A percentile compares a stretch with the other conserved stretches of the same genome.
Conservation (phyloP, 2,113 vertebrate species). For the Eublepharis macularius region DNA sequence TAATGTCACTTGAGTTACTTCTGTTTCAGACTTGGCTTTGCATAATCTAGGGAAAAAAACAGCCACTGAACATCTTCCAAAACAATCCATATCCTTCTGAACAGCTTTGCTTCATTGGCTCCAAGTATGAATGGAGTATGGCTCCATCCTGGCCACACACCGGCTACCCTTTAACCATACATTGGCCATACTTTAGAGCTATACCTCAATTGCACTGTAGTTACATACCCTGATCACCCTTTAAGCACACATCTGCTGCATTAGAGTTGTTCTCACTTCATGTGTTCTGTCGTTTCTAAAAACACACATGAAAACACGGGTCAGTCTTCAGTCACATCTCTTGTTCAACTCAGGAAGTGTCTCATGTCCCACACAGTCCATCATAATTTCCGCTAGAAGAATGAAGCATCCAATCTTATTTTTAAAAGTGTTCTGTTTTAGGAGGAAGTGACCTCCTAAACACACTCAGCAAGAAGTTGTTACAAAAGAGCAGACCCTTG, state of each 20-base stretch:
- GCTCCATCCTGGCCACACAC: too few relatives aligned
- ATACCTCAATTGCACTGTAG: too few relatives aligned
- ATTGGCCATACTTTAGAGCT: too few relatives aligned
- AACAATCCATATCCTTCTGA: neutral
- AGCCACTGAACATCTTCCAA: constrained; percentile 27
- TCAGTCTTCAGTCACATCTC: constrained; percentile 8
- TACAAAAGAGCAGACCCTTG: neutral
- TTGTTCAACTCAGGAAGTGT: neutral
- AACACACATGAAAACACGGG: constrained; percentile 5
- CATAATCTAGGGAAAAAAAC: neutral
- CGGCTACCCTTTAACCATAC: too few relatives aligned
- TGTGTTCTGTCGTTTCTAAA: neutral
- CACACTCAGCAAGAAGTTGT: neutral
- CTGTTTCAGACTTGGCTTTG: neutral
- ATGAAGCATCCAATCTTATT: fast-evolving
- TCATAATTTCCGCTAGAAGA: fast-evolving
- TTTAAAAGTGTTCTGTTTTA: fast-evolving
- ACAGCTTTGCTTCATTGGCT: neutral
- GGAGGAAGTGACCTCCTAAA: neutral
- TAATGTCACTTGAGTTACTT: neutral
- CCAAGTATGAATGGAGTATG: too few relatives aligned
- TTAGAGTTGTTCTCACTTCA: constrained; percentile 15
- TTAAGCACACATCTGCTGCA: too few relatives aligned
- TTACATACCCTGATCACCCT: too few relatives aligned
- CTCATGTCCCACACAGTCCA: neutral